Evolutionary conservation across 1,140 invertebrate species (phyloP).

Genomic region (Caerostris extrusa): DNA sequence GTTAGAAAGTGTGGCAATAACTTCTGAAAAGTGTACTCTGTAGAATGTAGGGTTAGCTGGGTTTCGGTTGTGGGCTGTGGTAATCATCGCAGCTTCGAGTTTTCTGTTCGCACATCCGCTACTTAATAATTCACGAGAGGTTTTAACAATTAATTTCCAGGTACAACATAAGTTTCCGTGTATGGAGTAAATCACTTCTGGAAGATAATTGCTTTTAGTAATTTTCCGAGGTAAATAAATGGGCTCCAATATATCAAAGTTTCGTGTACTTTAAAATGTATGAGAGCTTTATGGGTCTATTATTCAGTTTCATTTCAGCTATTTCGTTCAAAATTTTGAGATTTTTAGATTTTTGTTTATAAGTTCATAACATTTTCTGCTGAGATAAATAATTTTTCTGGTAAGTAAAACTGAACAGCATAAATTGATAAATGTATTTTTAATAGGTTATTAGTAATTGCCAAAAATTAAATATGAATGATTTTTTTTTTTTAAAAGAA

Average conservation of each 20-base stretch:
- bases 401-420: too few relatives aligned
- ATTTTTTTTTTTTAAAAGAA: too few relatives aligned
- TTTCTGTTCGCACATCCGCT: background rate
- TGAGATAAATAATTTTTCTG: too few relatives aligned
- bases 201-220: background rate
- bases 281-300: background rate
- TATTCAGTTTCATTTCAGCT: background rate
- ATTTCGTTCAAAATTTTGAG: too few relatives aligned
- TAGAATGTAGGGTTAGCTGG: background rate
- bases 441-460: too few relatives aligned
- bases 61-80: background rate
- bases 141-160: slow-evolving; percentile 9
- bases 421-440: too few relatives aligned
- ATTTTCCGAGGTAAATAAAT: background rate
- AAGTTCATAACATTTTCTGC: too few relatives aligned
- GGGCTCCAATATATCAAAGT: background rate
- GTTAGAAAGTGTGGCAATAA: slow-evolving; percentile 33
- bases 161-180: background rate
- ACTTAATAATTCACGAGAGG: background rate
- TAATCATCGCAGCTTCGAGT: slow-evolving; percentile 18
- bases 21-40: background rate
- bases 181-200: background rate
- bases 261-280: background rate
- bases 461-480: too few relatives aligned
- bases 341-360: too few relatives aligned